Evolutionary conservation across 2,113 vertebrate genomes (phyloP), one percentile per base, ranked within the genome.

Genomic region (Chrysemys picta): DNA sequence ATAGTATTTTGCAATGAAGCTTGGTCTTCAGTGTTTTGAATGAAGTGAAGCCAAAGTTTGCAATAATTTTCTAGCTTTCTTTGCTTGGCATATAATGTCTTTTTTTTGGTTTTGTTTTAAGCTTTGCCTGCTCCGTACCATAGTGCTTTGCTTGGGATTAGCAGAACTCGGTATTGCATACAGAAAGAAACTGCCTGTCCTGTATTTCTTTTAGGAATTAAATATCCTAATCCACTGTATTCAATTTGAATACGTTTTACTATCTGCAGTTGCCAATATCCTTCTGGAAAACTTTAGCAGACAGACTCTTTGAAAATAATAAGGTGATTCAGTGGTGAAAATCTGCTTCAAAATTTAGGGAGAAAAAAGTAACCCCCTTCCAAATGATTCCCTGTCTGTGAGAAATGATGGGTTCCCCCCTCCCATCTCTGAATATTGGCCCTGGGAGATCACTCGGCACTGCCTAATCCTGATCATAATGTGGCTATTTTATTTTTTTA

Each of bases 181-280:
- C 0, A 87, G 83, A 87, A 89, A 50, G 56, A 62, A 89, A 62
- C 76, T 93, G 65, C 19, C 82, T 88, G 65, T 53, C 6, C 35
- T 62, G 10, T 54, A 19, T 50, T 84, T 54, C 84, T 84, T 85
- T 78, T 69, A 83, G 86, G 53, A 94, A 81, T 79, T 89, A 93
- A 82, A 93, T 14, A 8, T 80, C 91, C 42, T 79, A 80, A 92
- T 96, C 79, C 91, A 72, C 57, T 94, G 38, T 42, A 6, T 88
- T 92, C 79, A 59, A 11, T 12, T 45, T 86, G 90, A 89, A 96
- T 91, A 57, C 75, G 65, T 85, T 93, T 93, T 72, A 84, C 89
- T 85, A n/a, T 82, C n/a, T 42, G 52, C 29, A 21, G 14, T 53
- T 93, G 56, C 86, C 80, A 82, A 53, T 59, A 69, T 35, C 57